A percentile compares a stretch with the other conserved stretches of the same genome.
Conservation (phyloP, 2,113 vertebrate genomes). For the Eublepharis macularius region DNA sequence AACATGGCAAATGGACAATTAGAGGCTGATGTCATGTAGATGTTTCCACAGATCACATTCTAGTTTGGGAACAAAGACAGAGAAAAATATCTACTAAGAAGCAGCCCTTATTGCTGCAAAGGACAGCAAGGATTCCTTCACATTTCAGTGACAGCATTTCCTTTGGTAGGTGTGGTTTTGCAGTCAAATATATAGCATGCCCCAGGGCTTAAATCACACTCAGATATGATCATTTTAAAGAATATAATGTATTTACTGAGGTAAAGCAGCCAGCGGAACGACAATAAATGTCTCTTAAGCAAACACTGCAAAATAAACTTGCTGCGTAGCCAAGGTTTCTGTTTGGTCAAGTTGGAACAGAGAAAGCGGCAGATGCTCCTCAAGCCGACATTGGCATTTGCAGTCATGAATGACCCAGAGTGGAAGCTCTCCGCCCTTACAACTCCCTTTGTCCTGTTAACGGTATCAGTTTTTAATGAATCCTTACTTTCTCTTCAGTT, state of each 20-base stretch:
- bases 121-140: background rate
- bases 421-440: background rate
- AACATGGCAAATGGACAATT: too few species aligned
- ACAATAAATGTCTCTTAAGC: slow-evolving; percentile 44
- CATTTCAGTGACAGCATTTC: background rate
- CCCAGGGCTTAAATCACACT: slow-evolving; percentile 8
- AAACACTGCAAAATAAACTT: slow-evolving; percentile 49
- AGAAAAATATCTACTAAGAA: background rate
- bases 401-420: background rate
- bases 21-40: too few species aligned
- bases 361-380: slow-evolving; percentile 14
- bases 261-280: slow-evolving; percentile 23
- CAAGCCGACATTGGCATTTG: background rate
- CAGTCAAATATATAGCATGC: background rate
- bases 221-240: slow-evolving; percentile 32
- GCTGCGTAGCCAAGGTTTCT: background rate
- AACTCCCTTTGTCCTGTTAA: background rate
- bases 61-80: too few species aligned
- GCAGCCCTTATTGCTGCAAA: background rate
- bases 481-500: background rate
- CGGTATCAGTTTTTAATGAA: background rate
- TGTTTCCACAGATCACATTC: too few species aligned
- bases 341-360: background rate
- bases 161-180: background rate
- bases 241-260: slow-evolving; percentile 41